A percentile compares a stretch with the other conserved stretches of the same genome.
phyloP scores from a whole-genome alignment of 2,888 invertebrate species.

The Nymphalis urticae region DNA sequence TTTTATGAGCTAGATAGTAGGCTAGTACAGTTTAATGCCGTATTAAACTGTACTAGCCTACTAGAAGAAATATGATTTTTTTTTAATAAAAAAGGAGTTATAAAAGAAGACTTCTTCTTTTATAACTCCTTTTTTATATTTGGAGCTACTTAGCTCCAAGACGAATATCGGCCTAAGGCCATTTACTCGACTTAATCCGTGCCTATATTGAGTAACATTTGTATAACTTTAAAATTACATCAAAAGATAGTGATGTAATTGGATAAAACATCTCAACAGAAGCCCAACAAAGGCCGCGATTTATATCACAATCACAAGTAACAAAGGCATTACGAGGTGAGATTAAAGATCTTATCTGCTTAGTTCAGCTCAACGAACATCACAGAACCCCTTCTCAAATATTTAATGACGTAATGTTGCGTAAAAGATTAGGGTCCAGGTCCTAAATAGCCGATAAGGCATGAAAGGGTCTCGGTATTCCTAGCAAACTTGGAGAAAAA shows the following conservation, averaged over 20 bases:
- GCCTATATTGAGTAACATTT: not conserved
- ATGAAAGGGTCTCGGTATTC: constrained; percentile 45
- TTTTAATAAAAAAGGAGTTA: too few relatives aligned
- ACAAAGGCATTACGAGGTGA: constrained; percentile 24
- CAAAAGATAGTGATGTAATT: constrained; percentile 20
- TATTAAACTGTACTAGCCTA: too few relatives aligned
- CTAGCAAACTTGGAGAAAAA: constrained; percentile 30
- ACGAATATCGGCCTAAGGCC: not conserved
- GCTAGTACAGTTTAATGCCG: too few relatives aligned
- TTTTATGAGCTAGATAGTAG: too few relatives aligned
- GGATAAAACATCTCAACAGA: constrained; percentile 9
- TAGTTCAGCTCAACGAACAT: constrained; percentile 15
- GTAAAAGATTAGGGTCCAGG: constrained; percentile 37
- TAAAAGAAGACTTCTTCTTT: too few relatives aligned
- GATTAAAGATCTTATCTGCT: constrained; percentile 28
- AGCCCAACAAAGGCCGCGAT: constrained; percentile 18
- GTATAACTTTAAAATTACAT: constrained; percentile 10
- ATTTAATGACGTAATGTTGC: constrained; percentile 26
- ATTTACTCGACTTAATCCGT: not conserved
- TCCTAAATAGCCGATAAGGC: constrained; percentile 52
- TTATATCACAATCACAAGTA: constrained; percentile 24
- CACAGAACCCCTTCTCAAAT: constrained; percentile 20
- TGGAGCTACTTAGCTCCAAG: too few relatives aligned
- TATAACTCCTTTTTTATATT: too few relatives aligned
- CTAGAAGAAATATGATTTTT: too few relatives aligned